phyloP scores from a whole-genome alignment of 2,888 invertebrate species.

The Marronus borbonicus region DNA sequence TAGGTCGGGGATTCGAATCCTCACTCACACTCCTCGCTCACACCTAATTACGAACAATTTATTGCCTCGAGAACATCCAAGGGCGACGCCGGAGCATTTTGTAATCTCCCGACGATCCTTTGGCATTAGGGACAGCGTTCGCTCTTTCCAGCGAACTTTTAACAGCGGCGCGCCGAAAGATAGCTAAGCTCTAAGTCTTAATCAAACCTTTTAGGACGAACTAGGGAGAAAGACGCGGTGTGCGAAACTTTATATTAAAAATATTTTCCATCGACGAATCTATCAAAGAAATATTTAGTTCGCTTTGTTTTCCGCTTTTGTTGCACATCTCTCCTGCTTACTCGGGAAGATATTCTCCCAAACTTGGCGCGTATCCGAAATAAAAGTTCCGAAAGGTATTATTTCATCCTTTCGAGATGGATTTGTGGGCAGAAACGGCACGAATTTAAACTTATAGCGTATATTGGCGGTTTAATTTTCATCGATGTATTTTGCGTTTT shows the following conservation, averaged over 20 bases:
- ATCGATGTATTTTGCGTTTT: too few relatives aligned
- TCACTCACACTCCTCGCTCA: neutral
- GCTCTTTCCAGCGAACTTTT: neutral
- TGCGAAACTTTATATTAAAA: conserved; percentile 43
- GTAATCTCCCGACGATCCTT: conserved; percentile 21
- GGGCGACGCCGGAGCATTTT: neutral
- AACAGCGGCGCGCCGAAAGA: neutral
- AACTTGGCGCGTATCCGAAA: neutral
- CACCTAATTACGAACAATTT: conserved; percentile 29
- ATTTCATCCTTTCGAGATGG: neutral
- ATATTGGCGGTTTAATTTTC: neutral
- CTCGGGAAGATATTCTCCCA: neutral
- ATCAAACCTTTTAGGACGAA: conserved; percentile 27
- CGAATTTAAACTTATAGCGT: neutral
- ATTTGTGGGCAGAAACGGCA: neutral
- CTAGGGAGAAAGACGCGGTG: neutral
- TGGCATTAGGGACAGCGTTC: conserved; percentile 17
- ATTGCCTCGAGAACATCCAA: conserved; percentile 4
- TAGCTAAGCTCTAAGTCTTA: conserved; percentile 30
- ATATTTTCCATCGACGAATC: conserved; percentile 40
- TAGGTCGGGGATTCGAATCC: conserved; percentile 6
- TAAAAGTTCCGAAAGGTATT: neutral
- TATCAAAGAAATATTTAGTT: conserved; percentile 44
- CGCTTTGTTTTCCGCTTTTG: neutral
- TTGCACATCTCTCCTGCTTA: neutral